Conservation (phyloP, 2,888 invertebrate genomes). For the Ophioninae sp. region DNA sequence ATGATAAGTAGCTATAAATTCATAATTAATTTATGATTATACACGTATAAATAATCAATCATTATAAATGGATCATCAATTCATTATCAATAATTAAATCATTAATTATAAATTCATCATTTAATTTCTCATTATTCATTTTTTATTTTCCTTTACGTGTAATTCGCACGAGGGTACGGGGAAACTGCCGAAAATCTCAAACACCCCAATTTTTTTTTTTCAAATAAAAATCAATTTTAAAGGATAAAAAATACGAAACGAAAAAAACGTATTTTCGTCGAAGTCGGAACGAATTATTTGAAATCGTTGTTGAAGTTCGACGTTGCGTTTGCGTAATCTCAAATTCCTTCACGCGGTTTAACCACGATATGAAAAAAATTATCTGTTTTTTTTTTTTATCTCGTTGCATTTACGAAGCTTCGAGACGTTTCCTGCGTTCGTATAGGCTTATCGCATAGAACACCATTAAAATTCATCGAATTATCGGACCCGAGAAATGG, state of each 20-base stretch:
- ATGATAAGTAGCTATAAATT: too few relatives aligned
- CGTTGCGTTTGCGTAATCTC: slow-evolving; percentile 8
- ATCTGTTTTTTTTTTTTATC: slow-evolving; percentile 24
- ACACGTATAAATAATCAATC: too few relatives aligned
- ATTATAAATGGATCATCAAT: too few relatives aligned
- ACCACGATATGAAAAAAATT: slow-evolving; percentile 15
- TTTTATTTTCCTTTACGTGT: too few relatives aligned
- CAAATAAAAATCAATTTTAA: too few relatives aligned
- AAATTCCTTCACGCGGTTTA: background rate
- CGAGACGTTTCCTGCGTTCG: slow-evolving; percentile 10
- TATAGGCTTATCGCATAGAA: slow-evolving; percentile 15
- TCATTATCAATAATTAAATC: too few relatives aligned
- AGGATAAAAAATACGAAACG: background rate
- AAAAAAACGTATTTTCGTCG: background rate
- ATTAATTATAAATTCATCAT: too few relatives aligned
- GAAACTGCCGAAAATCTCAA: too few relatives aligned
- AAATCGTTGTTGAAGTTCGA: background rate
- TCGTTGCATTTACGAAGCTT: slow-evolving; percentile 6
- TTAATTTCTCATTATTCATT: too few relatives aligned
- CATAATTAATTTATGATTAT: too few relatives aligned
- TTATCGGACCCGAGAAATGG: slow-evolving; percentile 6
- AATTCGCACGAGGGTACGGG: too few relatives aligned
- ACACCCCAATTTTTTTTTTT: too few relatives aligned
- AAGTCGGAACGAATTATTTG: background rate
- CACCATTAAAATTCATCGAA: slow-evolving; percentile 1